Evolutionary conservation across 1,140 invertebrate genomes (phyloP).

Genomic region (Lethocerus indicus): DNA sequence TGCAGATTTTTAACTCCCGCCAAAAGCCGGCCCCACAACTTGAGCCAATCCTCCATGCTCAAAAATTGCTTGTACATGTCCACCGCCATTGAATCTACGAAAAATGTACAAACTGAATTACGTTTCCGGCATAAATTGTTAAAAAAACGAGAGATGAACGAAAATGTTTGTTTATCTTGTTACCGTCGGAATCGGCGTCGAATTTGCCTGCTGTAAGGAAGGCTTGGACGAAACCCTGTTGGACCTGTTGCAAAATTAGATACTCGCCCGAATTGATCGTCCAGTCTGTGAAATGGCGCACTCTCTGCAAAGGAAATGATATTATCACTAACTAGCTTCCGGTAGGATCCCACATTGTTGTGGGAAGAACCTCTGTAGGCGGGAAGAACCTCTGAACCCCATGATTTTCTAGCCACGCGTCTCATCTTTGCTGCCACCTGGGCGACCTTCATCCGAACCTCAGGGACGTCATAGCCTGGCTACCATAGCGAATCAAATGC

Average conservation of each 20-base stretch:
- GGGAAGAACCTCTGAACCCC: too few species aligned
- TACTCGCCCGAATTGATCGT: constrained; percentile 47
- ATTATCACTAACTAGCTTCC: too few species aligned
- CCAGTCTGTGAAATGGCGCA: constrained; percentile 55
- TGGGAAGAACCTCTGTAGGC: too few species aligned
- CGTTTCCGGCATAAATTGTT: not conserved
- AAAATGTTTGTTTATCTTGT: not conserved
- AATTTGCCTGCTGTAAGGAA: constrained; percentile 32
- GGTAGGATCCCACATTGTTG: too few species aligned
- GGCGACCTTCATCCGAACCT: too few species aligned
- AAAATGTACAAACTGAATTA: not conserved
- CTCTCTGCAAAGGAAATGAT: constrained; percentile 32
- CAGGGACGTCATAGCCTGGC: too few species aligned
- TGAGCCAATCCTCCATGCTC: constrained; percentile 37
- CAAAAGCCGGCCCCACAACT: constrained; percentile 40
- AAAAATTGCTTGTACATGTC: constrained; percentile 17
- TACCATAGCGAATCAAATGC: too few species aligned
- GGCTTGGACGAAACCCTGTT: constrained; percentile 43
- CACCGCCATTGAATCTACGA: not conserved
- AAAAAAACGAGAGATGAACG: not conserved
- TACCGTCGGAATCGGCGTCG: constrained; percentile 16
- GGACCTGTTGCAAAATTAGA: constrained; percentile 44
- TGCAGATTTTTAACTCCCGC: constrained; percentile 32
- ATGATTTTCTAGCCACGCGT: too few species aligned
- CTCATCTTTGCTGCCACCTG: too few species aligned